These are phyloP conservation scores for Apotomis turbidana DNA, from an alignment of 2,888 invertebrate species.

Conservation along the genomic window DNA sequence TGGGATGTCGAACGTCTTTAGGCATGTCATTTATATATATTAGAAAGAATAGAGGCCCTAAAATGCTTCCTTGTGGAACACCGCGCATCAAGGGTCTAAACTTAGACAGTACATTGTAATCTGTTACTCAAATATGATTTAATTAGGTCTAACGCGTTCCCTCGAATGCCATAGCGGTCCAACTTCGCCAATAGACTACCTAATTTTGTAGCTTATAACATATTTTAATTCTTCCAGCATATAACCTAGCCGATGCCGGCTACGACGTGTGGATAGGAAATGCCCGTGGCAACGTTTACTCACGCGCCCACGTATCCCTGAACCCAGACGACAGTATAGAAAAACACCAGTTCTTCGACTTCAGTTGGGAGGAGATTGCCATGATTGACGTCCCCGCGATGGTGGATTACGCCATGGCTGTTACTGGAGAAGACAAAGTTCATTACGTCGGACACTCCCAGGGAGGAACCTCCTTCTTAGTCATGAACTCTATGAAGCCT, in stretches of 20 bases:
- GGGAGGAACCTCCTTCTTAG: slow-evolving; percentile 45
- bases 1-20: too few species aligned
- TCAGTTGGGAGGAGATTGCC: slow-evolving; percentile 50
- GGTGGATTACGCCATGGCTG: slow-evolving; percentile 45
- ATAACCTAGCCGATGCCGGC: slow-evolving; percentile 80
- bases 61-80: too few species aligned
- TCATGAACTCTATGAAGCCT: slow-evolving; percentile 43
- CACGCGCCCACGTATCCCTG: slow-evolving; percentile 51
- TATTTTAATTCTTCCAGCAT: slow-evolving; percentile 42
- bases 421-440: slow-evolving; percentile 43
- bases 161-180: too few species aligned
- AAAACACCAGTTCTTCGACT: slow-evolving; percentile 47
- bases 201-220: not conserved
- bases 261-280: slow-evolving; percentile 90
- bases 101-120: too few species aligned
- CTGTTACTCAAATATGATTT: too few species aligned
- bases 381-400: slow-evolving; percentile 45
- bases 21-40: too few species aligned
- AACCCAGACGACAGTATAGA: slow-evolving; percentile 39
- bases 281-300: slow-evolving; percentile 86
- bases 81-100: too few species aligned
- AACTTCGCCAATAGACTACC: not conserved
- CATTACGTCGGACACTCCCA: slow-evolving; percentile 52
- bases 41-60: too few species aligned
- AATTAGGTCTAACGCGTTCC: too few species aligned